These are phyloP conservation scores for Leptoclinus maculatus DNA, from an alignment of 2,797 vertebrate species.

Conservation along the genomic window DNA sequence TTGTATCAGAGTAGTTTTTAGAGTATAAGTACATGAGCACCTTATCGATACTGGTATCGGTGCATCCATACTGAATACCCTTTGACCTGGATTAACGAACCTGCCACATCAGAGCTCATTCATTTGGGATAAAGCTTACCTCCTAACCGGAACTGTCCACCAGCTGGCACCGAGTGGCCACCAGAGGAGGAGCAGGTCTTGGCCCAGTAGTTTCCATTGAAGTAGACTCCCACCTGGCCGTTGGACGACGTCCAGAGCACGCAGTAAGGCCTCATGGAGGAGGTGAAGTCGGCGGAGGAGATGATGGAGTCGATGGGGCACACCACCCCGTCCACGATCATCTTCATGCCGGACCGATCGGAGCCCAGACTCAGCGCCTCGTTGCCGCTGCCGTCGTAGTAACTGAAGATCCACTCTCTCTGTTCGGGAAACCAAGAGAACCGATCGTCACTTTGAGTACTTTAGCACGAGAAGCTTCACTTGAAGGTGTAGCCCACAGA, in stretches of 20 bases:
- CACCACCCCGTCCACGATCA: slow-evolving; percentile 75
- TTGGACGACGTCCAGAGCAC: slow-evolving; percentile 83
- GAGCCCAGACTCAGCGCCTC: slow-evolving; percentile 82
- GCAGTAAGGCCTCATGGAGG: slow-evolving; percentile 86
- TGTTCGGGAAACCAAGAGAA: slow-evolving; percentile 8
- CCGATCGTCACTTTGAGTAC: not conserved
- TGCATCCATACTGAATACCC: not conserved
- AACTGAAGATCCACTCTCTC: slow-evolving; percentile 88
- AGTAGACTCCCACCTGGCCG: slow-evolving; percentile 77
- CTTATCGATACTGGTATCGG: too few species aligned
- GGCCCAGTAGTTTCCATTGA: slow-evolving; percentile 70
- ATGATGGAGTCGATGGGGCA: slow-evolving; percentile 83
- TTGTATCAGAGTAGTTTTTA: too few species aligned
- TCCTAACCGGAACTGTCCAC: slow-evolving; percentile 86
- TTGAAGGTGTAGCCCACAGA: too few species aligned
- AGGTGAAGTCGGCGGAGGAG: slow-evolving; percentile 78
- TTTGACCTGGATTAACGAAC: fast-evolving
- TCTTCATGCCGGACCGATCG: slow-evolving; percentile 66
- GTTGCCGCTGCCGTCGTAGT: slow-evolving; percentile 55
- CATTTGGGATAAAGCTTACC: slow-evolving; percentile 14
- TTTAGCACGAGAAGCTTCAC: not conserved
- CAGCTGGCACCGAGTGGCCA: slow-evolving; percentile 74
- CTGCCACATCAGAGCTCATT: too few species aligned
- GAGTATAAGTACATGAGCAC: too few species aligned
- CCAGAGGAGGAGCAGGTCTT: slow-evolving; percentile 75